Percentiles rank a stretch among this genome's conserved stretches.
Conservation (phyloP, 2,797 vertebrate species). For the Acestrorhynchus altus region DNA sequence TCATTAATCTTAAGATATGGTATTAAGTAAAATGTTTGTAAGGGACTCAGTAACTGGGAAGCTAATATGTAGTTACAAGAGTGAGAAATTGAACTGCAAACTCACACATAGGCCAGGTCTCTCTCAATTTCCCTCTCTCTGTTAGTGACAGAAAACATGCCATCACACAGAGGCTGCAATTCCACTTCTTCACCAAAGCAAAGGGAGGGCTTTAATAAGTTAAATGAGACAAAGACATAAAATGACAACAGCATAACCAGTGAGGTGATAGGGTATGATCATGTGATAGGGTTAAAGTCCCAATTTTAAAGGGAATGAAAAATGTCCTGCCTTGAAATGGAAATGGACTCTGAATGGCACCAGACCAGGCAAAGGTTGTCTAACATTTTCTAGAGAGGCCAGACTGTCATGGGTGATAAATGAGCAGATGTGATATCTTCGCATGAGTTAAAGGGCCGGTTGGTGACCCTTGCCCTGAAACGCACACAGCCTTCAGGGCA, state of each 20-base stretch:
- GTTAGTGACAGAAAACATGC: background rate
- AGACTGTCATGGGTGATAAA: slow-evolving; percentile 45
- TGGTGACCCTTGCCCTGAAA: slow-evolving; percentile 33
- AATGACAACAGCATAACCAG: no score
- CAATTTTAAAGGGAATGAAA: slow-evolving; percentile 5
- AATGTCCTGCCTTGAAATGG: slow-evolving; percentile 18
- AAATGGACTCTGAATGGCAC: slow-evolving; percentile 40
- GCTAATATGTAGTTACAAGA: background rate
- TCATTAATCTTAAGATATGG: background rate
- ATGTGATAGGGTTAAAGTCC: background rate
- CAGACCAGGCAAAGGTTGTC: slow-evolving; percentile 21
- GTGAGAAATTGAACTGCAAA: no score
- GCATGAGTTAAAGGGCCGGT: slow-evolving; percentile 26
- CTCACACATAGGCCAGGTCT: no score
- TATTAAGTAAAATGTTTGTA: no score
- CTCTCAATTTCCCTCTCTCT: no score
- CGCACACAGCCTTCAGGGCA: slow-evolving; percentile 30
- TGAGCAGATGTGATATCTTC: slow-evolving; percentile 33
- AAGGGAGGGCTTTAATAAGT: no score
- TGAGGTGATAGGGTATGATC: background rate
- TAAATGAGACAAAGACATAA: no score
- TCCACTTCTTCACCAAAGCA: background rate
- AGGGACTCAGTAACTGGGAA: background rate
- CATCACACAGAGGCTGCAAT: background rate
- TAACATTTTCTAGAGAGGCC: slow-evolving; percentile 36